Percentiles rank a stretch among this genome's conserved stretches.
These are phyloP conservation scores for Bruchidius siliquastri DNA, from an alignment of 2,888 invertebrate genomes.

Conservation along the genomic window DNA sequence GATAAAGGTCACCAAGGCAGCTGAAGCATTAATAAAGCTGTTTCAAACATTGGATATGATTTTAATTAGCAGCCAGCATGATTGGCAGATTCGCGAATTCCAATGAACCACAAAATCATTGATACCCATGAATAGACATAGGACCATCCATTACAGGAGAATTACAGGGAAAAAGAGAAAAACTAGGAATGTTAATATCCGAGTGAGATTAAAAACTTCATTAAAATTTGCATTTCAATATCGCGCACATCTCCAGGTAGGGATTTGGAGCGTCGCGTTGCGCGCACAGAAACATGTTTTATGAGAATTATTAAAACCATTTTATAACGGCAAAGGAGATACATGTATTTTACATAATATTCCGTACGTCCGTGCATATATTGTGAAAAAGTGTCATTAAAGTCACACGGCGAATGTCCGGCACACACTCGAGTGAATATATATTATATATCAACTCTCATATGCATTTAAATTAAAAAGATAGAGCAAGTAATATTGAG, in stretches of 20 bases:
- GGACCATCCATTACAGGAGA: too few relatives aligned
- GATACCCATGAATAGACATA: too few relatives aligned
- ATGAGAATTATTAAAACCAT: neutral
- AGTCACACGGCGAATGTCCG: neutral
- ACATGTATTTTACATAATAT: neutral
- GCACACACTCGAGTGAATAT: neutral
- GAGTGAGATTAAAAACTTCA: slow-evolving; percentile 27
- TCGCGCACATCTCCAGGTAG: neutral
- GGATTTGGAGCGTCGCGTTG: neutral
- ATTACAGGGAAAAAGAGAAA: neutral
- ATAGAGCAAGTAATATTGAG: neutral
- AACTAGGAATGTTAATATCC: neutral
- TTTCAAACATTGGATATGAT: too few relatives aligned
- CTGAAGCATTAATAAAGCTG: too few relatives aligned
- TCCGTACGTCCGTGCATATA: neutral
- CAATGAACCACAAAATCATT: too few relatives aligned
- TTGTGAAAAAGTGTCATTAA: neutral
- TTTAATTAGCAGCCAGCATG: too few relatives aligned
- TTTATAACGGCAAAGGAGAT: neutral
- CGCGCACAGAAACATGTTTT: slow-evolving; percentile 2
- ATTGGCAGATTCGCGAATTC: too few relatives aligned
- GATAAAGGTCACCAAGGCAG: too few relatives aligned
- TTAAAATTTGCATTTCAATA: slow-evolving; percentile 32
- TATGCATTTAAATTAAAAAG: neutral
- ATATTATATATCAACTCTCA: neutral